A percentile compares a stretch with the other conserved stretches of the same genome.
phyloP scores from a whole-genome alignment of 2,888 invertebrate species.

The Macrosoma leucophasiata region DNA sequence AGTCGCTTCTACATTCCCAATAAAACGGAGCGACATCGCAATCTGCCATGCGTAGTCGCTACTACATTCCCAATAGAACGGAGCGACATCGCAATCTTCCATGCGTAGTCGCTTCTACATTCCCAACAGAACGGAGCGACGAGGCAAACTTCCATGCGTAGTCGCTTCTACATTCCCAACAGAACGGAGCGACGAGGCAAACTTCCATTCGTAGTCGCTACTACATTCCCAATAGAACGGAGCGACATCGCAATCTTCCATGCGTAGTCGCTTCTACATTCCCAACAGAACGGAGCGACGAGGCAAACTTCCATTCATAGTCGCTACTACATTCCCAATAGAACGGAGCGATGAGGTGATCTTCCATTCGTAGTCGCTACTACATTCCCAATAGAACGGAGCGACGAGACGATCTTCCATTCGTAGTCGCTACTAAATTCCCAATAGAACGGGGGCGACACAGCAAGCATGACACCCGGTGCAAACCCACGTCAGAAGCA shows the following conservation, averaged over 20 bases:
- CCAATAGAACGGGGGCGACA: constrained; percentile 9
- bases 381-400: too few relatives aligned
- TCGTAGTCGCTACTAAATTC: constrained; percentile 11
- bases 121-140: too few relatives aligned
- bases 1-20: too few relatives aligned
- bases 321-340: constrained; percentile 8
- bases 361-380: constrained; percentile 4
- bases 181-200: not conserved
- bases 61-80: too few relatives aligned
- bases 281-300: constrained; percentile 7
- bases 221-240: not conserved
- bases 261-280: constrained; percentile 9
- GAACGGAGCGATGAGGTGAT: constrained; percentile 9
- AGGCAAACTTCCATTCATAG: constrained; percentile 1
- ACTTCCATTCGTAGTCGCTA: constrained; percentile 2
- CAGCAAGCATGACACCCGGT: constrained; percentile 17
- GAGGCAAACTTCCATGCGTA: too few relatives aligned
- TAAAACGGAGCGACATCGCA: too few relatives aligned
- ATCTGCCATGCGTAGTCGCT: too few relatives aligned
- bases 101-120: too few relatives aligned
- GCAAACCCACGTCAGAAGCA: too few relatives aligned
- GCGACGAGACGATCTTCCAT: constrained; percentile 7
- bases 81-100: too few relatives aligned
- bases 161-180: not conserved
- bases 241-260: not conserved